Evolutionary conservation across 2,797 vertebrate species (phyloP), one percentile per base, ranked within the genome.

Genomic region (Propithecus perrieri): DNA sequence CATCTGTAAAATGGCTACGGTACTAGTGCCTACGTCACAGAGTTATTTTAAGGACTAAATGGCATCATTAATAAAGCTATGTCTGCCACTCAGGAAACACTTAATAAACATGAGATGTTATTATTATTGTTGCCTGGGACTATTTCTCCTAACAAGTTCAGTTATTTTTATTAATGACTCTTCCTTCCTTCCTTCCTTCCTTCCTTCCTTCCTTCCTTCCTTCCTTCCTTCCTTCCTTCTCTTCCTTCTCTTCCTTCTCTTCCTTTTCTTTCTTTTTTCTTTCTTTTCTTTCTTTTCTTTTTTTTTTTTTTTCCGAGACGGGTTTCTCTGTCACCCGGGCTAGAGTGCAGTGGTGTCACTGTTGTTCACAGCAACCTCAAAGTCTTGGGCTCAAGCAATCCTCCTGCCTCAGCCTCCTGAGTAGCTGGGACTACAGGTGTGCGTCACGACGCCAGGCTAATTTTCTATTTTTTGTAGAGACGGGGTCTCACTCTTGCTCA

Each of bases 111-210:
- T 57, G 57, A 63, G 46, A 72, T 57, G 10, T 72, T 41, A 20
- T 75, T 8, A 69, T 53, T 79, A 50, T 35, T 61, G 33, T 61
- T 78, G 0, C 30, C 46, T 35, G 41, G 55, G 26, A 14, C 18
- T 30, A 28, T 63, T 65, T 88, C 78, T 94, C 55, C 89, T 85
- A 67, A 46, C 35, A 85, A 69, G 26, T 50, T 83, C 85, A 59
- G 75, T 63, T 67, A 71, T 55, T 94, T 96, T 89, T 92, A 94
- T 72, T 76, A 87, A 61, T 55, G 86, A 93, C 30, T 14, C 85
- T 87, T 18, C 12, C 15, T 65, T 65, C 91, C 65, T 74, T 83
- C 28, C 50, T 5, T 26, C 28, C 4, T 13, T 61, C 2, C 5
- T 14, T 30, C 14, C 5, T 14, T 30, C 14, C 48, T 1, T 48